Conservation (phyloP, 2,797 vertebrate species). For the Aldrovandia affinis region DNA sequence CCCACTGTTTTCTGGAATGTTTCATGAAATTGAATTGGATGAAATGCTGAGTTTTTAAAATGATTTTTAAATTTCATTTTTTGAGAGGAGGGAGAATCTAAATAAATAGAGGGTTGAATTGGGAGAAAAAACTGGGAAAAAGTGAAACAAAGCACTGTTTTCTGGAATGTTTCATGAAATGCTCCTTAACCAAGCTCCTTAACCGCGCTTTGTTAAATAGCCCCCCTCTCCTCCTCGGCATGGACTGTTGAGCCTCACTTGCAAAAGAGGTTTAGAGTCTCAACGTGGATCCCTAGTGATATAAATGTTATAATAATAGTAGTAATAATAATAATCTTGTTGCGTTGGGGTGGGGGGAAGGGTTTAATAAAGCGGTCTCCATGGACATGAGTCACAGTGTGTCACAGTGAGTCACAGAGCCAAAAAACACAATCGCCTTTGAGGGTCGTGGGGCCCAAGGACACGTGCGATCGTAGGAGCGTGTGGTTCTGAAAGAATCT, state of each 20-base stretch:
- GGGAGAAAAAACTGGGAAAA: too few relatives aligned
- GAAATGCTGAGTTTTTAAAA: too few relatives aligned
- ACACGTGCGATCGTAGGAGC: slow-evolving; percentile 1
- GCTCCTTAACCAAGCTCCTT: too few relatives aligned
- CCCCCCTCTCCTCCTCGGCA: neutral
- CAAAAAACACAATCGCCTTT: slow-evolving; percentile 12
- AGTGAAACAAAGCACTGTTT: too few relatives aligned
- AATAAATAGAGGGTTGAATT: too few relatives aligned
- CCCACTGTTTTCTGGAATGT: too few relatives aligned
- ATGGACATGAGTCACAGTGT: slow-evolving; percentile 14
- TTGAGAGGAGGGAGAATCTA: too few relatives aligned
- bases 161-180: too few relatives aligned
- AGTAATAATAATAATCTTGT: too few relatives aligned
- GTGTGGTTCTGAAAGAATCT: neutral
- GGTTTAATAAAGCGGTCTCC: slow-evolving; percentile 18
- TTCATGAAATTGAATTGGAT: too few relatives aligned
- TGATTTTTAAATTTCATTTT: too few relatives aligned
- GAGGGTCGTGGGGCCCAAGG: neutral
- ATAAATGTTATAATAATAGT: neutral
- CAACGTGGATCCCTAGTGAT: neutral
- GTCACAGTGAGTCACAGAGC: neutral
- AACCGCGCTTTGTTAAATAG: neutral
- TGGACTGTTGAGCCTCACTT: neutral
- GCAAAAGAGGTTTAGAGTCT: neutral
- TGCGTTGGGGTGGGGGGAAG: neutral